Percentiles rank a stretch among this genome's conserved stretches.
phyloP scores from a whole-genome alignment of 2,888 invertebrate species.

The Lepidocyrtoides sp. region DNA sequence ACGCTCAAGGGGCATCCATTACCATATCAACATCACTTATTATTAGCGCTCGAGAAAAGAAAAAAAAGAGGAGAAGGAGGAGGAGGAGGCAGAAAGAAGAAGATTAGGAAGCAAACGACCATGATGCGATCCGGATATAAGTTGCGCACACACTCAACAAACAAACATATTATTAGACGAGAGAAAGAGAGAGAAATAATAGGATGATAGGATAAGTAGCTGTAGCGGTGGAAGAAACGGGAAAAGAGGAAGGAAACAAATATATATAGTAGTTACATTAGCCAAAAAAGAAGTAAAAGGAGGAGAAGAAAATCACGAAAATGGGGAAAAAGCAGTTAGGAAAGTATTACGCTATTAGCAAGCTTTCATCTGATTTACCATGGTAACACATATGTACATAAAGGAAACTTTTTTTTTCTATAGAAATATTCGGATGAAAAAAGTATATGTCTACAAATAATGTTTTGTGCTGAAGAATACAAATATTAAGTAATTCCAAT shows the following conservation, averaged over 20 bases:
- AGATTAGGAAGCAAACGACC: constrained; percentile 41
- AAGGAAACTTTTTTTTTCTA: not conserved
- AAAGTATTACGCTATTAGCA: constrained; percentile 20
- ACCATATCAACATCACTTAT: constrained; percentile 80
- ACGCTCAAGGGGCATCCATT: constrained; percentile 85
- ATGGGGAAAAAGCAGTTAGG: constrained; percentile 12
- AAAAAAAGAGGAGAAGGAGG: constrained; percentile 22
- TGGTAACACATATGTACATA: not conserved
- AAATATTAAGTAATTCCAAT: constrained; percentile 25
- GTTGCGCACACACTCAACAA: constrained; percentile 34
- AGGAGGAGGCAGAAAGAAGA: constrained; percentile 36
- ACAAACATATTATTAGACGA: constrained; percentile 37
- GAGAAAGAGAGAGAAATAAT: constrained; percentile 7
- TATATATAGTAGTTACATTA: constrained; percentile 1
- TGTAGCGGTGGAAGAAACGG: not conserved
- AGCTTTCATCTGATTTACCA: not conserved
- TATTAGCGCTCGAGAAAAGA: constrained; percentile 57
- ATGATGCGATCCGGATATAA: constrained; percentile 39
- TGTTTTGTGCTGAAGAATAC: not conserved
- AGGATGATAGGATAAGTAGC: constrained; percentile 20
- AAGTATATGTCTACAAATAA: not conserved
- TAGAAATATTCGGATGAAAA: not conserved
- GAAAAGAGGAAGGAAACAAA: not conserved
- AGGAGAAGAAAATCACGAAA: constrained; percentile 6
- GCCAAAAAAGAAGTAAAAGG: not conserved